Conservation (phyloP, 1,140 invertebrate species). For the Drosophila littoralis region DNA sequence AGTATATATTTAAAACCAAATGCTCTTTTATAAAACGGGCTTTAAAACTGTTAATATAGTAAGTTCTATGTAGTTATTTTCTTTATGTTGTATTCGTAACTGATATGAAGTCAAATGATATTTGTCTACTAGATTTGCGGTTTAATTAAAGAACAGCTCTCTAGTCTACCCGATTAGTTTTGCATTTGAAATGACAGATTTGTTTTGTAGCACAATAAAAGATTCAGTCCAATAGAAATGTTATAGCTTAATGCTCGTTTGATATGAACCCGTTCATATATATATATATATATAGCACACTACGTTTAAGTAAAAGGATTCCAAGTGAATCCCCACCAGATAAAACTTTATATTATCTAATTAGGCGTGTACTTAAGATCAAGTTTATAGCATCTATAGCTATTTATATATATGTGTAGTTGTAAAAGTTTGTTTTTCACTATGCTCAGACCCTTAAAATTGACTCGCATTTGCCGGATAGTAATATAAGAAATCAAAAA, state of each 20-base stretch:
- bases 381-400: slow-evolving; percentile 44
- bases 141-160: slow-evolving; percentile 43
- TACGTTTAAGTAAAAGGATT: slow-evolving; percentile 26
- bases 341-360: slow-evolving; percentile 32
- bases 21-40: slow-evolving; percentile 25
- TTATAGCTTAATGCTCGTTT: slow-evolving; percentile 48
- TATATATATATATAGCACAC: slow-evolving; percentile 50
- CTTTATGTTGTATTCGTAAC: slow-evolving; percentile 38
- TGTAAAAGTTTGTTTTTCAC: slow-evolving; percentile 25
- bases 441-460: slow-evolving; percentile 55
- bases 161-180: slow-evolving; percentile 31
- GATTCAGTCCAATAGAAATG: slow-evolving; percentile 73
- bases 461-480: slow-evolving; percentile 50
- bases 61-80: neutral
- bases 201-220: slow-evolving; percentile 49
- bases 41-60: slow-evolving; percentile 35
- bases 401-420: slow-evolving; percentile 26
- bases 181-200: slow-evolving; percentile 75
- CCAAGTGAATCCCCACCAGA: slow-evolving; percentile 11
- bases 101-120: slow-evolving; percentile 81
- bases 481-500: slow-evolving; percentile 7
- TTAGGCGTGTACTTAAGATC: slow-evolving; percentile 33
- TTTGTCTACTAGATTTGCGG: slow-evolving; percentile 46
- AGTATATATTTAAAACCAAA: slow-evolving; percentile 40
- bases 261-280: slow-evolving; percentile 63